Conservation (phyloP, 2,113 vertebrate species). For the Pogonocichla stellata region DNA sequence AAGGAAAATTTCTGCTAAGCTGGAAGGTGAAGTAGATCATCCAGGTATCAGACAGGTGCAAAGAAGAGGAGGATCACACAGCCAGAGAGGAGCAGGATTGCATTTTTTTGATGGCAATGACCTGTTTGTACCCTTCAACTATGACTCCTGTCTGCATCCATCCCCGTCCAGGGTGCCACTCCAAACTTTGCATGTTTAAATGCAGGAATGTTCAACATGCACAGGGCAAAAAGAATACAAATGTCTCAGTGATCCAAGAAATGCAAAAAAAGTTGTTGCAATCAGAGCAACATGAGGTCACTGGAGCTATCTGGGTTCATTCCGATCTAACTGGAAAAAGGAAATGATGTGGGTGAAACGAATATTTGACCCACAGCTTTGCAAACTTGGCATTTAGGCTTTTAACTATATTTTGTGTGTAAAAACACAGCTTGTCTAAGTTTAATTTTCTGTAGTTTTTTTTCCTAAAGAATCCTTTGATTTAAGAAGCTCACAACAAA, state of each 20-base stretch:
- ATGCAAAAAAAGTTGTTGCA: background rate
- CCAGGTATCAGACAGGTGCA: background rate
- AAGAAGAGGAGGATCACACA: accelerated
- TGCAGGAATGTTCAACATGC: background rate
- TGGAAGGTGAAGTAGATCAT: background rate
- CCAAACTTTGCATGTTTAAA: background rate
- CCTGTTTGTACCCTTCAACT: background rate
- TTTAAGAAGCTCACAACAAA: background rate
- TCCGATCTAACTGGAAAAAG: background rate
- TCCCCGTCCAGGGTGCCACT: background rate
- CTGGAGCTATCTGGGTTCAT: background rate
- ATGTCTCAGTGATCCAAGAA: background rate
- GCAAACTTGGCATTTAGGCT: too few relatives aligned
- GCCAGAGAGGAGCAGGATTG: background rate
- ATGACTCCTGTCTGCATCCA: background rate
- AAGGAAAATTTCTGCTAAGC: background rate
- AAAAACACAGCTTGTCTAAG: background rate
- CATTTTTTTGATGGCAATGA: background rate
- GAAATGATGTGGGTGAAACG: background rate
- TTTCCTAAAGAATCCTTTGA: background rate
- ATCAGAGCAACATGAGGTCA: background rate
- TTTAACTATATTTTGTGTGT: background rate
- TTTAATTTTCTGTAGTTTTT: background rate
- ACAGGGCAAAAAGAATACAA: background rate
- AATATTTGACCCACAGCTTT: background rate